Evolutionary conservation across 2,888 invertebrate genomes (phyloP).

Genomic region (Clistopyga incitator): DNA sequence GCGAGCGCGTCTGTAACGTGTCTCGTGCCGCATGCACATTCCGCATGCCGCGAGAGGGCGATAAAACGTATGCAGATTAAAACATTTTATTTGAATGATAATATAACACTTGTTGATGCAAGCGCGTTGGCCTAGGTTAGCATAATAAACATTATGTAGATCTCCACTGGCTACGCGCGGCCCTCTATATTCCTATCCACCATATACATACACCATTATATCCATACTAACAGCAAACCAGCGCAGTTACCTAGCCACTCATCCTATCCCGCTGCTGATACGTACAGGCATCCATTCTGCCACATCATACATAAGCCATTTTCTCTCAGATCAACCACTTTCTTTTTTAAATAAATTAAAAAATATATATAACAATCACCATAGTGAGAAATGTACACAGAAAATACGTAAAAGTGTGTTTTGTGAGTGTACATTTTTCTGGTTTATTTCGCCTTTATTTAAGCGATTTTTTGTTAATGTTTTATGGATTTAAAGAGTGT

Average conservation of each 20-base stretch:
- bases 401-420: too few relatives aligned
- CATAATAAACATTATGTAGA: conserved; percentile 84
- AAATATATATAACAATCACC: too few relatives aligned
- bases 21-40: conserved; percentile 81
- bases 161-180: conserved; percentile 68
- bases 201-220: conserved; percentile 23
- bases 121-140: conserved; percentile 84
- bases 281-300: neutral
- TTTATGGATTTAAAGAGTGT: too few relatives aligned
- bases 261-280: conserved; percentile 14
- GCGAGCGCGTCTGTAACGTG: conserved; percentile 75
- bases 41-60: conserved; percentile 82
- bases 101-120: conserved; percentile 84
- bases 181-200: conserved; percentile 16
- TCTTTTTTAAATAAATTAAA: too few relatives aligned
- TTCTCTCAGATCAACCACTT: too few relatives aligned
- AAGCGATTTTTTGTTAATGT: too few relatives aligned
- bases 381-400: too few relatives aligned
- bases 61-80: conserved; percentile 84
- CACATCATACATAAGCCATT: neutral
- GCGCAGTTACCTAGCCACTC: conserved; percentile 30
- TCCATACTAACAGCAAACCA: conserved; percentile 6
- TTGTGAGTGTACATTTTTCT: too few relatives aligned
- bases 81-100: conserved; percentile 84
- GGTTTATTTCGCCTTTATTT: too few relatives aligned